phyloP scores from a whole-genome alignment of 2,888 invertebrate genomes.

The Cephus nigrinus region DNA sequence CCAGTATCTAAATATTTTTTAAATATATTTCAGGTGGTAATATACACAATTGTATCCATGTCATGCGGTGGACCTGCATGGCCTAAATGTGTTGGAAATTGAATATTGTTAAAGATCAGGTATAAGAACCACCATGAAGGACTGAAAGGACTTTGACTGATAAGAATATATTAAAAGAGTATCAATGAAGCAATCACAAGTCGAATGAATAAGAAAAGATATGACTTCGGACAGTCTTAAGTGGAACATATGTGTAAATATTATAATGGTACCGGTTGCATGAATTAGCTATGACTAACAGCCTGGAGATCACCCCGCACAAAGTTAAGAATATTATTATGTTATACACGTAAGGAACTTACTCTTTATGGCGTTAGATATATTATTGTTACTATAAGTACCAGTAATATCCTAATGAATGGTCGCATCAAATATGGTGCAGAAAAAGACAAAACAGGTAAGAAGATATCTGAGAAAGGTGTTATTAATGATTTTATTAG shows the following conservation, averaged over 20 bases:
- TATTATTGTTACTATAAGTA: neutral
- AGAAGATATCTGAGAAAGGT: neutral
- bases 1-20: neutral
- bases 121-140: neutral
- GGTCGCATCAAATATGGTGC: neutral
- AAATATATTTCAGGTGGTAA: constrained; percentile 68
- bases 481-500: neutral
- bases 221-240: neutral
- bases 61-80: constrained; percentile 87
- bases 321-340: neutral
- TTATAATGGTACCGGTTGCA: neutral
- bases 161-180: neutral
- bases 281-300: neutral
- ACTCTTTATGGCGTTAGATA: neutral
- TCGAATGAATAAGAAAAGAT: neutral
- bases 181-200: neutral
- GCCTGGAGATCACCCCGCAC: neutral
- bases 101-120: constrained; percentile 13
- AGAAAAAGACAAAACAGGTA: neutral
- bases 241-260: neutral
- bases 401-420: neutral
- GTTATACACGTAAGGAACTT: neutral
- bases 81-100: constrained; percentile 75
- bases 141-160: neutral
- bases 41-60: constrained; percentile 89